Percentiles rank a stretch among this genome's conserved stretches.
These are phyloP conservation scores for Lophius piscatorius DNA, from an alignment of 2,113 vertebrate species.

Conservation along the genomic window DNA sequence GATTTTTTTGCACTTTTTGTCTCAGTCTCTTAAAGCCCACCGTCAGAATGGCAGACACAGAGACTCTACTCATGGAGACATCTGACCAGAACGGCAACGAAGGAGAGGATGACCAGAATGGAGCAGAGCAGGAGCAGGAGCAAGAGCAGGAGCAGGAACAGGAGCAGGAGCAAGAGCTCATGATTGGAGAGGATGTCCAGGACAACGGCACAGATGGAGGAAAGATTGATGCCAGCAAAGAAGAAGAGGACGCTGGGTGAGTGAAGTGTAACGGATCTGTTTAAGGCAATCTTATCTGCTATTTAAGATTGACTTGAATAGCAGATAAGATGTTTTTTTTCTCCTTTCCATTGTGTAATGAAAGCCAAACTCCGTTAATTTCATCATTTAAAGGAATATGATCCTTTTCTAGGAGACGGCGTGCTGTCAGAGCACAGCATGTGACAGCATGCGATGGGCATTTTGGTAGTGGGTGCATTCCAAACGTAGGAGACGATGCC, in stretches of 20 bases:
- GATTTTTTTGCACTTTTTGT: fast-evolving
- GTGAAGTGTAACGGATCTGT: background rate
- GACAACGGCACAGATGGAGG: conserved; percentile 69
- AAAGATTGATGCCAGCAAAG: conserved; percentile 93
- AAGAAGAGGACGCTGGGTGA: conserved; percentile 92
- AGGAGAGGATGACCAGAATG: conserved; percentile 65
- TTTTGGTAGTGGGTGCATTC: too few relatives aligned
- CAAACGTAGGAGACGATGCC: too few relatives aligned
- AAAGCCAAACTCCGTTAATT: too few relatives aligned
- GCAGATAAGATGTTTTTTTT: too few relatives aligned
- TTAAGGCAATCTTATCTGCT: too few relatives aligned
- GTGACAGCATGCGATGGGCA: too few relatives aligned
- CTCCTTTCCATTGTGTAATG: too few relatives aligned
- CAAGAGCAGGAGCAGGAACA: too few relatives aligned
- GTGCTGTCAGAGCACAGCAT: too few relatives aligned
- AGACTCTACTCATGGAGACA: conserved; percentile 75
- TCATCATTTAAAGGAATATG: too few relatives aligned
- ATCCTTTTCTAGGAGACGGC: too few relatives aligned
- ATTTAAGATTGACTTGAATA: too few relatives aligned
- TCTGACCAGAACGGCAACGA: conserved; percentile 75
- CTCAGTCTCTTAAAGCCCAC: conserved; percentile 48
- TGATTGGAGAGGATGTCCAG: conserved; percentile 3
- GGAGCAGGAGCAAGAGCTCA: conserved; percentile 46
- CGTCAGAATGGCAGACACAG: conserved; percentile 70
- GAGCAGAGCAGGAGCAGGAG: conserved; percentile 46